phyloP scores from a whole-genome alignment of 2,797 vertebrate species.

The Kryptolebias ocellatus region DNA sequence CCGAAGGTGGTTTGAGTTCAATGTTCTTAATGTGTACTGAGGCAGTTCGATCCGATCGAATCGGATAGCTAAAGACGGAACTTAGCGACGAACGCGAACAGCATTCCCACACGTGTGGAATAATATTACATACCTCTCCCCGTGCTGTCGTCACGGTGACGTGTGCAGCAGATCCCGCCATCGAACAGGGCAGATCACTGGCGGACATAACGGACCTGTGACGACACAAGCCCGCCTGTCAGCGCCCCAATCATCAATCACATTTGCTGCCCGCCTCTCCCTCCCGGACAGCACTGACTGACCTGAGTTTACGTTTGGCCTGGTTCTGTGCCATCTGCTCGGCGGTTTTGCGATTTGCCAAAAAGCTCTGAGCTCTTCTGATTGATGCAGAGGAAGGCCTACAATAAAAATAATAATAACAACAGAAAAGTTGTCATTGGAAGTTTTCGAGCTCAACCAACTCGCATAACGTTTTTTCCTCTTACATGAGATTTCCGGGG shows the following conservation, averaged over 20 bases:
- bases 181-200: slow-evolving; percentile 61
- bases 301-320: slow-evolving; percentile 63
- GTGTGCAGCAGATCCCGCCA: slow-evolving; percentile 58
- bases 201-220: slow-evolving; percentile 58
- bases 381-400: slow-evolving; percentile 15
- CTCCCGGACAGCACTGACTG: neutral
- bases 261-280: no score
- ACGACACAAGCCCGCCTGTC: neutral
- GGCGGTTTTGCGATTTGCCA: slow-evolving; percentile 36
- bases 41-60: no score
- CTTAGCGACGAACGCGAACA: no score
- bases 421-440: neutral
- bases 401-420: no score
- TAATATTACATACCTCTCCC: slow-evolving; percentile 77
- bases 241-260: no score
- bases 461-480: rapidly evolving
- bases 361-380: slow-evolving; percentile 50
- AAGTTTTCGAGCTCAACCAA: rapidly evolving
- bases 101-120: no score
- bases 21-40: no score
- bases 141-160: slow-evolving; percentile 84
- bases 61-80: no score
- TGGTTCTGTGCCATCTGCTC: slow-evolving; percentile 4
- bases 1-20: no score
- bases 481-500: slow-evolving; percentile 68